Evolutionary conservation across 2,888 invertebrate species (phyloP), one percentile per base, ranked within the genome.

Genomic region (Perizoma affinitatum): DNA sequence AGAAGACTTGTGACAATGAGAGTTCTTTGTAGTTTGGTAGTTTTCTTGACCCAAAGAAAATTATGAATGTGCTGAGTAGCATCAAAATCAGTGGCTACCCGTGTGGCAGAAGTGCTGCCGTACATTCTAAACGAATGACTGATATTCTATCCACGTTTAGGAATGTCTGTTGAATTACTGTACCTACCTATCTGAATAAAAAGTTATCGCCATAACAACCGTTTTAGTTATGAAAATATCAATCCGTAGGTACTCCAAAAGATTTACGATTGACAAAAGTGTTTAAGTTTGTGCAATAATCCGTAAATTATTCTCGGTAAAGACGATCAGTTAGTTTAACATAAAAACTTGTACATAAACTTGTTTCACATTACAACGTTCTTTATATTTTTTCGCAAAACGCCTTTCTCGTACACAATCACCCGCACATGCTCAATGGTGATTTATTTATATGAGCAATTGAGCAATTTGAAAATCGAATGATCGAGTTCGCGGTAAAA

Each of bases 21-120:
- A 63, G 87, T 67, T 84, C 87, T 70, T 41, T 33, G 36, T 79
- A 78, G 43, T 67, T 38, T 85, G 86, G 89, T 74, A 66, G 70
- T 84, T 82, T 83, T 82, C 82, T 73, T 88, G 87, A 87, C 87
- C 88, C 80, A 88, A 80, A 88, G 85, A 88, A 87, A 88, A 88
- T 88, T 86, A 86, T 88, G 84, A 86, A 86, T 83, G 80, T 85
- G 72, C 75, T 72, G 73, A 71, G 80, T 75, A 73, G 73, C 79
- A 83, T 86, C 78, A 76, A 76, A 87, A 85, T 83, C 75, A 77
- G 75, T 71, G 71, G 76, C 81, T 79, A 79, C 78, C 68, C 66
- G 75, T 74, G 76, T 72, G 74, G 79, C 75, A 73, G 76, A 71
- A 58, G 76, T 69, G 71, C 68, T 61, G 78, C 69, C 70, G 58